Percentiles rank a stretch among this genome's conserved stretches.
Conservation (phyloP, 23 tunicate genomes). For the Ascidia mentula region DNA sequence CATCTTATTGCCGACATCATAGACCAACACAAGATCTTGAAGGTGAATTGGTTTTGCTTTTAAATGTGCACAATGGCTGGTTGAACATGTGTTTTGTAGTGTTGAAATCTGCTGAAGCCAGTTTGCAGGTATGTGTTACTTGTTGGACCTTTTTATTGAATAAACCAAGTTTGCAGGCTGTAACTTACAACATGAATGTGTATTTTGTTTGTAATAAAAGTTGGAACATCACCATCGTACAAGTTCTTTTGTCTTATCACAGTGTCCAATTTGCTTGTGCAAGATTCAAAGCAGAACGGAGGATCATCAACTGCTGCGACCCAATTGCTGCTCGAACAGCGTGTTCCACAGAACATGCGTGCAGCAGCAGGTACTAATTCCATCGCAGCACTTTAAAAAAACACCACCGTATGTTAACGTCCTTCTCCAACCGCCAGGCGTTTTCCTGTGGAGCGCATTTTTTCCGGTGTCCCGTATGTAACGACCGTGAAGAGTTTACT, state of each 20-base stretch:
- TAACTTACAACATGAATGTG: too few species aligned
- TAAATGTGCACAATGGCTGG: too few species aligned
- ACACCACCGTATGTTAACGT: not conserved
- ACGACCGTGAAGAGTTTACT: constrained; percentile 40
- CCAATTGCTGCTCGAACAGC: constrained; percentile 64
- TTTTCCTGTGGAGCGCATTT: constrained; percentile 56
- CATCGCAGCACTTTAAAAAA: too few species aligned
- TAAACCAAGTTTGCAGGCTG: too few species aligned
- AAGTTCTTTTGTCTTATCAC: too few species aligned
- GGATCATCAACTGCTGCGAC: constrained; percentile 19
- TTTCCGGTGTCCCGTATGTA: constrained; percentile 93
- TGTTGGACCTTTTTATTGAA: too few species aligned
- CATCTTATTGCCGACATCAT: constrained; percentile 50
- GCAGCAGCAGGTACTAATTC: constrained; percentile 56
- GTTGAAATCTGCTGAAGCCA: too few species aligned
- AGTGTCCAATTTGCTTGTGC: constrained; percentile 62
- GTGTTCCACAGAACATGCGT: constrained; percentile 67
- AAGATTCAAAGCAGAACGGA: constrained; percentile 6
- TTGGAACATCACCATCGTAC: too few species aligned
- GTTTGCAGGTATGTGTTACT: too few species aligned
- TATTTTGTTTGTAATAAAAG: too few species aligned
- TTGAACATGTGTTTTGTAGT: too few species aligned
- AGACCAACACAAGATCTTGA: constrained; percentile 45
- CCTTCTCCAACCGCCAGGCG: constrained; percentile 36
- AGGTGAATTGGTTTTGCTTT: not conserved